phyloP scores from a whole-genome alignment of 2,888 invertebrate genomes.

The Tetramorium bicarinatum region DNA sequence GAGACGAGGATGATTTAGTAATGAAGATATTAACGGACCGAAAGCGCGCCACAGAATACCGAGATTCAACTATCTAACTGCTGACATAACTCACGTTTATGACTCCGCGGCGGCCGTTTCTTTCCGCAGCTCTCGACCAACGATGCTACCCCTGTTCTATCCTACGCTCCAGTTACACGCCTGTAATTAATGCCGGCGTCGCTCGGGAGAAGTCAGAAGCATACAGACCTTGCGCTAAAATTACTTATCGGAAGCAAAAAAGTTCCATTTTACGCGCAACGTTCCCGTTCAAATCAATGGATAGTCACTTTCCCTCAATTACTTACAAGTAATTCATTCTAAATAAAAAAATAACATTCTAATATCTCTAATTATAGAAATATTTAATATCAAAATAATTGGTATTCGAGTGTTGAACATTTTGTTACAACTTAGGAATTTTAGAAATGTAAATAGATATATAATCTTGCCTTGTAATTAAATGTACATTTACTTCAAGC shows the following conservation, averaged over 20 bases:
- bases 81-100: conserved; percentile 85
- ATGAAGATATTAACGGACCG: conserved; percentile 86
- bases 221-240: background rate
- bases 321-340: background rate
- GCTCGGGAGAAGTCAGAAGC: conserved; percentile 56
- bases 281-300: background rate
- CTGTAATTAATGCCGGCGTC: conserved; percentile 70
- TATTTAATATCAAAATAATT: background rate
- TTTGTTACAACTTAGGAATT: background rate
- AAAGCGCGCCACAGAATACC: conserved; percentile 85
- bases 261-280: background rate
- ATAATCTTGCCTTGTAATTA: background rate
- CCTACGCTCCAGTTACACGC: conserved; percentile 61
- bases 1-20: conserved; percentile 85
- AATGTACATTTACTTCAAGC: background rate
- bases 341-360: background rate
- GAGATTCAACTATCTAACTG: conserved; percentile 86
- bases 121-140: conserved; percentile 62
- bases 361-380: background rate
- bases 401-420: background rate
- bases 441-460: background rate
- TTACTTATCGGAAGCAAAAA: background rate
- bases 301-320: background rate
- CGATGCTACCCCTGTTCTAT: conserved; percentile 51
- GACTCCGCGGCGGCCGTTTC: conserved; percentile 82